Base-by-base conservation (phyloP, 2,888 invertebrate species). In the Diadegma fenestrale region DNA sequence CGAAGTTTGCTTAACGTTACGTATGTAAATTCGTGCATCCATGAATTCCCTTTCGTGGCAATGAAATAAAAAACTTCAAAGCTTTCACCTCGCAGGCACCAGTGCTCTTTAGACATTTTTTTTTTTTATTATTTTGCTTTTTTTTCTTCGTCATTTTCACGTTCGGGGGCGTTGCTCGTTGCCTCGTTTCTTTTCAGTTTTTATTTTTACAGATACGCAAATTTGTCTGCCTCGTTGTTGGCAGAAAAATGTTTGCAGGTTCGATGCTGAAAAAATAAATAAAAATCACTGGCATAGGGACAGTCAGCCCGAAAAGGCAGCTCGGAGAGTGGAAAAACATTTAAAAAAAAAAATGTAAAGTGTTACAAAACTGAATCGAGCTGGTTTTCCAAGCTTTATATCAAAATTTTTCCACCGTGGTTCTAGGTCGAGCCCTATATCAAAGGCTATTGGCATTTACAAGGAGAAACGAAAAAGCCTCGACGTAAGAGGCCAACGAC, bases 381-480 rank as follows among this genome's bases (percentile, higher is more conserved):
- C 79, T 64, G 58, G 73, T 80, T 84, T 84, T 61, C 51, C 26
- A 30, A 43, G 71, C 64, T 77, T 80, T 82, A 71, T 82, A 76
- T 69, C 58, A 85, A 87, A 85, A 83, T 81, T 80, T 82, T 85
- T 76, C 37, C 26, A 71, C 77, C 51, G 43, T 45, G 63, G 48
- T 73, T 61, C 63, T 66, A 69, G 69, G 37, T 71, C 63, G 22
- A 66, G 58, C 58, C 51, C 30, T 80, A 88, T 88, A 89, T 88
- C 91, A 90, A 91, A 91, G 88, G 85, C 88, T 90, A 91, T 90
- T 90, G 91, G 89, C 88, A 91, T 91, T 91, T 91, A 91, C 89
- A 91, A 89, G 90, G 86, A 90, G 87, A 88, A 91, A 90, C 87
- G 88, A 88, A 89, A 90, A 90, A 82, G 80, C 89, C 87, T 88